Percentiles rank a stretch among this genome's conserved stretches.
These are phyloP conservation scores for Trimorus sp. DNA, from an alignment of 2,888 invertebrate species.

Conservation along the genomic window DNA sequence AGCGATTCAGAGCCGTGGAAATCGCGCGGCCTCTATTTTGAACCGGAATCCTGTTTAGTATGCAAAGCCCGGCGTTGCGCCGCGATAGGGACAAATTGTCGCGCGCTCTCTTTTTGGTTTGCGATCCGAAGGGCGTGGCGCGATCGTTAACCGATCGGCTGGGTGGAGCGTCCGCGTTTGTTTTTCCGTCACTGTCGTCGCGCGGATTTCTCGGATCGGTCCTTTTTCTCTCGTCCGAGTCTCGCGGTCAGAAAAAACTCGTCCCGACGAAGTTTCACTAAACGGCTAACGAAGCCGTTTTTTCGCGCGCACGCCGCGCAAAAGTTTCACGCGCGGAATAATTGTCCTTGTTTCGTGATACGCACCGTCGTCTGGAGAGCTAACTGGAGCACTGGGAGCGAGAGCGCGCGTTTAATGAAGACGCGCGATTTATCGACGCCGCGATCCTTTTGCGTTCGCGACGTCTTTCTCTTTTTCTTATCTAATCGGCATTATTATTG, in stretches of 20 bases:
- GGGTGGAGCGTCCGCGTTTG: conserved; percentile 8
- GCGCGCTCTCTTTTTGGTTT: conserved; percentile 58
- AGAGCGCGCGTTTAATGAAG: conserved; percentile 51
- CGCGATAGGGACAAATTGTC: conserved; percentile 65
- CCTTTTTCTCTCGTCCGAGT: conserved; percentile 52
- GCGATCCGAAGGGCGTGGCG: conserved; percentile 61
- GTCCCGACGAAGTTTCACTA: conserved; percentile 39
- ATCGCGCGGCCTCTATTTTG: conserved; percentile 55
- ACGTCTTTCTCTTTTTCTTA: conserved; percentile 49
- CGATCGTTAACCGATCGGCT: conserved; percentile 54
- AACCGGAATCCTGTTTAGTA: conserved; percentile 64
- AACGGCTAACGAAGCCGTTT: conserved; percentile 47
- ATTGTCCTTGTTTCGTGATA: conserved; percentile 48
- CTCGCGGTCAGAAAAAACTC: conserved; percentile 15
- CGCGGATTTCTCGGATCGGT: conserved; percentile 59
- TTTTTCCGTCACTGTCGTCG: conserved; percentile 43
- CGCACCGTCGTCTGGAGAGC: conserved; percentile 26
- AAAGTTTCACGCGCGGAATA: conserved; percentile 59
- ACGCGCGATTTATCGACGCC: conserved; percentile 65
- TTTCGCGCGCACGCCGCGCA: conserved; percentile 19
- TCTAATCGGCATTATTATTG: conserved; percentile 35
- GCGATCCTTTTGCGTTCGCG: conserved; percentile 36
- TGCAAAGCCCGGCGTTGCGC: conserved; percentile 49
- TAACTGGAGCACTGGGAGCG: conserved; percentile 62
- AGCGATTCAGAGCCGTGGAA: conserved; percentile 50